Evolutionary conservation across 2,113 vertebrate genomes (phyloP).

Genomic region (Neotragus pygmaeus): DNA sequence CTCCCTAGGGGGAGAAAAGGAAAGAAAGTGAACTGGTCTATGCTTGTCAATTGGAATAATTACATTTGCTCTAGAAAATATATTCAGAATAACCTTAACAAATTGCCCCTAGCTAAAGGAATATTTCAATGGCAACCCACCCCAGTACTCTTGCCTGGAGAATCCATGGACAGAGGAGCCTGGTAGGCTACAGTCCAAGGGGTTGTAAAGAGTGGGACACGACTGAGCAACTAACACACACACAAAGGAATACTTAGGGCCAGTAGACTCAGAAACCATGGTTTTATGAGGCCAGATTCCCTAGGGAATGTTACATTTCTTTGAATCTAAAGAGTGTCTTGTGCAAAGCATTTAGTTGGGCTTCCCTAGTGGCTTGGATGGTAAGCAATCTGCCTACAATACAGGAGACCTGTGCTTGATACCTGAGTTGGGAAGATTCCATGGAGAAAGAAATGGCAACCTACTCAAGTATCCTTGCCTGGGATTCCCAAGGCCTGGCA

Average conservation of each 20-base stretch:
- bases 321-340: background rate
- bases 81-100: background rate
- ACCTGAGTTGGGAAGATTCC: background rate
- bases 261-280: background rate
- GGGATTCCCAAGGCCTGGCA: background rate
- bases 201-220: background rate
- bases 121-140: background rate
- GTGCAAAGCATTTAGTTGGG: background rate
- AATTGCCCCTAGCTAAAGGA: background rate
- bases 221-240: background rate
- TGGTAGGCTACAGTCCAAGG: background rate
- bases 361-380: background rate
- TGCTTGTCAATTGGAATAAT: background rate
- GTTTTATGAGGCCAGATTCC: background rate
- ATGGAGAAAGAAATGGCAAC: background rate
- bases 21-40: background rate
- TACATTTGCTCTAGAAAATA: background rate
- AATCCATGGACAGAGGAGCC: background rate
- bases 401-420: background rate
- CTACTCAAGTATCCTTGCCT: background rate
- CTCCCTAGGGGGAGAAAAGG: background rate
- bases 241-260: rapidly evolving
- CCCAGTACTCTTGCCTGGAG: background rate
- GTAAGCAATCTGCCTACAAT: background rate
- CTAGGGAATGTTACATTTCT: background rate